Evolutionary conservation across 2,113 vertebrate genomes (phyloP).

Genomic region (Melanostigma gelatinosum): DNA sequence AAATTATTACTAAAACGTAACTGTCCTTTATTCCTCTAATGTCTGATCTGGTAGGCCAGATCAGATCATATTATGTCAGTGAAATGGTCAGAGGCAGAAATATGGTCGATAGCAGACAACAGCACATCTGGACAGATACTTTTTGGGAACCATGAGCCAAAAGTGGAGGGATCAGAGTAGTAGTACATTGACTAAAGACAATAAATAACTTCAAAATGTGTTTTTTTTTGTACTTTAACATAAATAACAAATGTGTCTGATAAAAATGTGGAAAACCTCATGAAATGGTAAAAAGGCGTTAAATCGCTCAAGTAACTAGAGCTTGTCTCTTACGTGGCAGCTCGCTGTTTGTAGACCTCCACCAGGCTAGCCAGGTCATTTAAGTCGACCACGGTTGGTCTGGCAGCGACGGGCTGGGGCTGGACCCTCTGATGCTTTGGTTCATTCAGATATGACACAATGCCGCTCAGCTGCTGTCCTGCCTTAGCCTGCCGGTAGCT

Average conservation of each 20-base stretch:
- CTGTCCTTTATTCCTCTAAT: not conserved
- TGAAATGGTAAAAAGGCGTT: not conserved
- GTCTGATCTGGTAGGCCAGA: not conserved
- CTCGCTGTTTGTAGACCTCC: constrained; percentile 91
- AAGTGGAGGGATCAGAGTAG: not conserved
- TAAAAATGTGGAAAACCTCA: not conserved
- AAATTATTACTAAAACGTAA: not conserved
- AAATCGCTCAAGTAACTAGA: not conserved
- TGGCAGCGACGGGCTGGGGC: constrained; percentile 87
- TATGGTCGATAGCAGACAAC: not conserved
- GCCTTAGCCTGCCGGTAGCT: constrained; percentile 89
- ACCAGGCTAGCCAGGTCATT: constrained; percentile 86
- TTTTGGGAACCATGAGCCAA: not conserved
- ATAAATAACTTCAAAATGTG: not conserved
- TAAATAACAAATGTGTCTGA: not conserved
- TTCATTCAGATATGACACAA: constrained; percentile 94
- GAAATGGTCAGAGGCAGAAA: constrained; percentile 14
- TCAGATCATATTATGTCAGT: not conserved
- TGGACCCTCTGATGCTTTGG: constrained; percentile 84
- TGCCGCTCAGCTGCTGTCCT: constrained; percentile 89
- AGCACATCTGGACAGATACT: not conserved
- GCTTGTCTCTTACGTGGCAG: constrained; percentile 85
- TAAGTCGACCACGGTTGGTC: constrained; percentile 80
- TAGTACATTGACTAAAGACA: not conserved
- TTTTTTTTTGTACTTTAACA: not conserved